These are phyloP conservation scores for Siniperca chuatsi DNA, from an alignment of 2,113 vertebrate genomes.

Conservation along the genomic window DNA sequence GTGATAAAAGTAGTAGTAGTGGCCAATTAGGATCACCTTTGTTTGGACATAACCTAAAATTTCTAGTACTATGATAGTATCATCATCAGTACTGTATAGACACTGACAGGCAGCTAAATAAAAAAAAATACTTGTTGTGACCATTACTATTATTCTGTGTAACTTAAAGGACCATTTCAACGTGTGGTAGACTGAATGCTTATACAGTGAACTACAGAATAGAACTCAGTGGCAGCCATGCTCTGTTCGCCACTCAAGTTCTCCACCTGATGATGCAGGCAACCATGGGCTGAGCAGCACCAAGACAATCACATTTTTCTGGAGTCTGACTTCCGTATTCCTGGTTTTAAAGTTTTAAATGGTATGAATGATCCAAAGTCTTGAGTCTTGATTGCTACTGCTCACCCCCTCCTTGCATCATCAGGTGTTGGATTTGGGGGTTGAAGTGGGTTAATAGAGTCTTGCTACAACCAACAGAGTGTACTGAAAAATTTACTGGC, in stretches of 20 bases:
- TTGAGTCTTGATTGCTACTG: not conserved
- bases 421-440: not conserved
- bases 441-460: not conserved
- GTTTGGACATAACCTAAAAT: not conserved
- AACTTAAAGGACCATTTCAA: not conserved
- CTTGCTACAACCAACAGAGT: not conserved
- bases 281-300: not conserved
- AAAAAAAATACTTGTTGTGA: not conserved
- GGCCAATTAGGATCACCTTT: not conserved
- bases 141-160: not conserved
- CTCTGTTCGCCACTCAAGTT: not conserved
- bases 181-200: not conserved
- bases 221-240: not conserved
- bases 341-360: not conserved
- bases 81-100: not conserved
- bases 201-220: not conserved
- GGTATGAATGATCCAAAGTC: not conserved
- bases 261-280: not conserved
- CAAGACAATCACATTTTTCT: not conserved
- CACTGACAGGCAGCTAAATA: not conserved
- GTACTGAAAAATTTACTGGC: not conserved
- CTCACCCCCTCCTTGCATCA: slow-evolving; percentile 16
- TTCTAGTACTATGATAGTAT: not conserved
- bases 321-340: not conserved
- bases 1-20: not conserved